Conservation (phyloP, 2,888 invertebrate genomes). For the Diaphora mendica region DNA sequence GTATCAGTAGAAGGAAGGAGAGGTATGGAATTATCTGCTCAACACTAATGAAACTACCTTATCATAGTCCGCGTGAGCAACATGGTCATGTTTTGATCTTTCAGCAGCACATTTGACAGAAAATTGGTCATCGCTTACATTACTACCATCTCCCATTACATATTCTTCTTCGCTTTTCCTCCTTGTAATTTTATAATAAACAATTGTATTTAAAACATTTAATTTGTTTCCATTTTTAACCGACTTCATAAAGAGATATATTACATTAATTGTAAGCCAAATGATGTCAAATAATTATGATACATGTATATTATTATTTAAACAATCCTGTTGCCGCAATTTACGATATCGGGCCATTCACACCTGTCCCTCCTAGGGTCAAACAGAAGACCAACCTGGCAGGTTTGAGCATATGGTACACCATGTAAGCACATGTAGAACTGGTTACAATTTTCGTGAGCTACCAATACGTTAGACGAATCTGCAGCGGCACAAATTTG, state of each 20-base stretch:
- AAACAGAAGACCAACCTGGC: constrained; percentile 51
- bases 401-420: constrained; percentile 45
- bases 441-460: constrained; percentile 62
- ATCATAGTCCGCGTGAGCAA: constrained; percentile 54
- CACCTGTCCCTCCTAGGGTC: constrained; percentile 53
- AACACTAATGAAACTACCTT: constrained; percentile 53
- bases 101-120: constrained; percentile 51
- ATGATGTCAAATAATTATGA: not conserved
- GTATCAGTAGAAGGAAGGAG: constrained; percentile 26
- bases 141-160: constrained; percentile 22
- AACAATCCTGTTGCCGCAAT: constrained; percentile 49
- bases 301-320: not conserved
- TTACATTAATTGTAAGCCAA: not conserved
- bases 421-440: constrained; percentile 61
- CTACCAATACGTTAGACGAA: constrained; percentile 54
- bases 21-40: constrained; percentile 12
- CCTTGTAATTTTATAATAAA: constrained; percentile 50
- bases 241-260: not conserved
- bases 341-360: constrained; percentile 62
- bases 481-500: constrained; percentile 50
- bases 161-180: constrained; percentile 12
- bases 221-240: not conserved
- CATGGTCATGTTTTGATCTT: constrained; percentile 41
- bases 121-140: constrained; percentile 40
- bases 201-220: not conserved